A percentile compares a stretch with the other conserved stretches of the same genome.
Conservation (phyloP, 2,113 vertebrate species). For the Pao palembangensis region DNA sequence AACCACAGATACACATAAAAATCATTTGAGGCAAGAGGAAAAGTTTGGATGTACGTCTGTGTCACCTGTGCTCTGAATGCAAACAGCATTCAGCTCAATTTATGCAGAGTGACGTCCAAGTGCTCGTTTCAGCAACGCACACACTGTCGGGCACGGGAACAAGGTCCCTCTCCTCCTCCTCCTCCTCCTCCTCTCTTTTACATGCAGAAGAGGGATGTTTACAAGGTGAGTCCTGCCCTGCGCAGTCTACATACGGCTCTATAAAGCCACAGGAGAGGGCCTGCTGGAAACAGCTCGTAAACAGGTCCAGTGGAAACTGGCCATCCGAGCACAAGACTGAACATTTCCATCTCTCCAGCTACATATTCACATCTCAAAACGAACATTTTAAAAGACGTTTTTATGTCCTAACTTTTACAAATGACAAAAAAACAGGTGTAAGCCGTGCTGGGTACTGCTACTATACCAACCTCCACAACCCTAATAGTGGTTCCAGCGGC, state of each 20-base stretch:
- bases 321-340: slow-evolving; percentile 37
- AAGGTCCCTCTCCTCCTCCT: slow-evolving; percentile 18
- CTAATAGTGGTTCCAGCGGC: no score
- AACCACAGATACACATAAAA: background rate
- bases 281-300: slow-evolving; percentile 52
- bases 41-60: background rate
- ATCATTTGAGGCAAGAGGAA: background rate
- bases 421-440: no score
- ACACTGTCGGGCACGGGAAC: slow-evolving; percentile 13
- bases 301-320: slow-evolving; percentile 50
- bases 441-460: no score
- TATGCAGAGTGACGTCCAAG: slow-evolving; percentile 13
- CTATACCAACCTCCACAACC: no score
- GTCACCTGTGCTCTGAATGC: slow-evolving; percentile 6
- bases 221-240: slow-evolving; percentile 46
- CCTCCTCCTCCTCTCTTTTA: slow-evolving; percentile 12
- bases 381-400: background rate
- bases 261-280: slow-evolving; percentile 44
- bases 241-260: slow-evolving; percentile 27
- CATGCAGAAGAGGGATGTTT: slow-evolving; percentile 48
- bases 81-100: slow-evolving; percentile 35
- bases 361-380: background rate
- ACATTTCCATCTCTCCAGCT: slow-evolving; percentile 37
- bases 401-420: background rate
- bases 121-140: slow-evolving; percentile 14